These are phyloP conservation scores for Acanthaster planci DNA, from an alignment of 35 echinoderm and acorn worm genomes.

Conservation along the genomic window DNA sequence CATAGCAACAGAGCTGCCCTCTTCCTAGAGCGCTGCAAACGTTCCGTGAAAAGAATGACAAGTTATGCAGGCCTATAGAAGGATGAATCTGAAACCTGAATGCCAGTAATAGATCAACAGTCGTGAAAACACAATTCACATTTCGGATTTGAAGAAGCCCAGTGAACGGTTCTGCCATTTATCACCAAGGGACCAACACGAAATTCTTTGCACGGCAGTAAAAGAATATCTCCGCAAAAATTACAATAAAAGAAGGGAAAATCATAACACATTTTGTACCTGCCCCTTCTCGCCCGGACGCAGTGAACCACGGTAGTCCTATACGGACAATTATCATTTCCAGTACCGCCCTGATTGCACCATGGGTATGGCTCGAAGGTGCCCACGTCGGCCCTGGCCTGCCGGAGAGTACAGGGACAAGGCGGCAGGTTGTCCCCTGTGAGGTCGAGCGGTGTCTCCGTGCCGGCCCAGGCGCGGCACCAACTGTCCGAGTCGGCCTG, in stretches of 20 bases:
- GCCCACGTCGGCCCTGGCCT: constrained; percentile 63
- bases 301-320: constrained; percentile 62
- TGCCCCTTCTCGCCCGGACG: constrained; percentile 63
- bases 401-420: constrained; percentile 73
- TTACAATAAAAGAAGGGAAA: not conserved
- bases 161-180: not conserved
- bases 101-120: too few species aligned
- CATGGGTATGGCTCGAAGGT: constrained; percentile 46
- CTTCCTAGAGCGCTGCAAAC: constrained; percentile 32
- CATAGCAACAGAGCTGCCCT: constrained; percentile 91
- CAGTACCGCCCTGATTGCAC: constrained; percentile 15
- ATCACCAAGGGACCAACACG: not conserved
- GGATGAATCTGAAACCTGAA: not conserved
- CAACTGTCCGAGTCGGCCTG: not conserved
- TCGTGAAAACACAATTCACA: not conserved
- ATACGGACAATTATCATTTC: constrained; percentile 30
- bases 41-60: not conserved
- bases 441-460: constrained; percentile 7
- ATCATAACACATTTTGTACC: constrained; percentile 36
- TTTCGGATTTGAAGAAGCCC: not conserved
- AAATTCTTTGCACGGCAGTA: too few species aligned
- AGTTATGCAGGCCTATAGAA: not conserved
- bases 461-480: constrained; percentile 58
- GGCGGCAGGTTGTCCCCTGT: constrained; percentile 28
- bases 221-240: too few species aligned